These are phyloP conservation scores for Hoplostethus atlanticus DNA, from an alignment of 2,797 vertebrate species.

Conservation along the genomic window DNA sequence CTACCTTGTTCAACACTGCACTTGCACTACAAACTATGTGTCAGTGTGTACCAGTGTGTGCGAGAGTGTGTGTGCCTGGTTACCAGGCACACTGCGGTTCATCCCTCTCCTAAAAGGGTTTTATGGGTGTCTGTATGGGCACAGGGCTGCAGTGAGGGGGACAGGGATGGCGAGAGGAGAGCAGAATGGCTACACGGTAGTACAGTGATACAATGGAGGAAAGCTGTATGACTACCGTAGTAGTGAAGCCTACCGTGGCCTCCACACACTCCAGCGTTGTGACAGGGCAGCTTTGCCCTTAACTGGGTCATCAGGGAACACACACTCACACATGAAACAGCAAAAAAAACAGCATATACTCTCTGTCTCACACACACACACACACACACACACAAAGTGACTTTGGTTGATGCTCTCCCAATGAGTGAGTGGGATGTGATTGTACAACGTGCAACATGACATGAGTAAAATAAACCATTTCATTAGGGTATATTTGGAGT, in stretches of 20 bases:
- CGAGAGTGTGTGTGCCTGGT: conserved; percentile 11
- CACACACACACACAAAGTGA: conserved; percentile 20
- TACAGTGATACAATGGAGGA: conserved; percentile 34
- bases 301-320: conserved; percentile 81
- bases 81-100: conserved; percentile 71
- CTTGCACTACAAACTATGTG: conserved; percentile 48
- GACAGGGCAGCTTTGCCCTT: conserved; percentile 71
- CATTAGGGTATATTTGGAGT: conserved; percentile 45
- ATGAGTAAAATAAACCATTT: conserved; percentile 48
- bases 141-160: conserved; percentile 73
- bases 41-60: conserved; percentile 34
- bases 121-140: conserved; percentile 78
- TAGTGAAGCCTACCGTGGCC: conserved; percentile 50
- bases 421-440: conserved; percentile 53
- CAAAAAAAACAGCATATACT: conserved; percentile 55
- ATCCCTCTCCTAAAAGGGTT: conserved; percentile 74
- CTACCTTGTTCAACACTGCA: conserved; percentile 49
- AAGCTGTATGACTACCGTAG: conserved; percentile 27
- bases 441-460: conserved; percentile 47
- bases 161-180: conserved; percentile 54
- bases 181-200: conserved; percentile 4
- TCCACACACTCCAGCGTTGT: conserved; percentile 32
- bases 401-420: conserved; percentile 27
- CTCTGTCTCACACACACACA: conserved; percentile 33
- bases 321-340: conserved; percentile 73